phyloP scores from a whole-genome alignment of 1,140 invertebrate species.

The Ptiloglossa arizonensis region DNA sequence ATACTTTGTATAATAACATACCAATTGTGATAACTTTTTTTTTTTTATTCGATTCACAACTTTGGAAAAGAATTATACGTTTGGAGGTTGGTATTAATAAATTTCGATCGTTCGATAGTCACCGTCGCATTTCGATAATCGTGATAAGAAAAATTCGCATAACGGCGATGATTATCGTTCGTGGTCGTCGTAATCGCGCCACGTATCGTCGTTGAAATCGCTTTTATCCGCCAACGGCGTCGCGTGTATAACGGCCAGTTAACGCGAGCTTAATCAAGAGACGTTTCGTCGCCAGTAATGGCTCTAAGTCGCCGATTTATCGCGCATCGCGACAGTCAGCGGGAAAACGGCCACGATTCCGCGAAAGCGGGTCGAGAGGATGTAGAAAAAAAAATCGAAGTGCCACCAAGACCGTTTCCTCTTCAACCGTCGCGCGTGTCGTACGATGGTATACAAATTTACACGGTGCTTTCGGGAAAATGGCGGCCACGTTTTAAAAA shows the following conservation, averaged over 20 bases:
- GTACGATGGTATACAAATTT: background rate
- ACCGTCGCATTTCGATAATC: background rate
- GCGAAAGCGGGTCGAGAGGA: background rate
- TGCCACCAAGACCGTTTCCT: background rate
- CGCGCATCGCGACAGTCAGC: background rate
- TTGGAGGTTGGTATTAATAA: no score
- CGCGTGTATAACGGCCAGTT: constrained; percentile 28
- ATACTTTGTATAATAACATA: no score
- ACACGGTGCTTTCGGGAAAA: no score
- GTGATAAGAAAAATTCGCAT: background rate
- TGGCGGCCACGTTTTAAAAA: background rate
- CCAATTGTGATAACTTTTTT: no score
- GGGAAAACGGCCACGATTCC: background rate
- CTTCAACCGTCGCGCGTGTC: background rate
- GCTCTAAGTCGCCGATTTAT: constrained; percentile 31
- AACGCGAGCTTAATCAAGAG: constrained; percentile 47
- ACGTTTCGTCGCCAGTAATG: constrained; percentile 10
- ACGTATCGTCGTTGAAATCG: constrained; percentile 48
- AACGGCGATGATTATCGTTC: constrained; percentile 24
- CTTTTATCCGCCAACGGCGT: constrained; percentile 43
- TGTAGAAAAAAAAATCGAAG: background rate
- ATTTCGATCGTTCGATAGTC: background rate
- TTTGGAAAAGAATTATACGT: no score
- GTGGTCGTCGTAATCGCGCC: constrained; percentile 36
- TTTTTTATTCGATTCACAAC: no score